Evolutionary conservation across 2,888 invertebrate species (phyloP).

Genomic region (Ischnura elegans): DNA sequence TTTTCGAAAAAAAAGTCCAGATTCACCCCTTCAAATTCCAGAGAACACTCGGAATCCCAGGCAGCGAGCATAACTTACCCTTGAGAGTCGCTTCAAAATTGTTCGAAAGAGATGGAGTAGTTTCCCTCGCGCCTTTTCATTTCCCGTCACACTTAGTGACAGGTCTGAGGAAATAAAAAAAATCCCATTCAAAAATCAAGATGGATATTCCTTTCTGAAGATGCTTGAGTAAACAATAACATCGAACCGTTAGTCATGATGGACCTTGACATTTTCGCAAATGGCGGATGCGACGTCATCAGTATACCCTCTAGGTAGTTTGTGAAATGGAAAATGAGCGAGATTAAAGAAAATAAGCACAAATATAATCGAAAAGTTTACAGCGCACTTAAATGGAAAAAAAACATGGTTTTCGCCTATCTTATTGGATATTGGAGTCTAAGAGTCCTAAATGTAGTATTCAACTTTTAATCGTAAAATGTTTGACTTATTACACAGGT

Average conservation of each 20-base stretch:
- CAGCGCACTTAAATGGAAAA: too few species aligned
- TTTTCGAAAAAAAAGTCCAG: background rate
- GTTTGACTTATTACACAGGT: too few species aligned
- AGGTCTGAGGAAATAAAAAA: background rate
- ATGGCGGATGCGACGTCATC: background rate
- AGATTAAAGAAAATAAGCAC: too few species aligned
- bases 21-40: conserved; percentile 24
- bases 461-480: too few species aligned
- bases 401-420: too few species aligned
- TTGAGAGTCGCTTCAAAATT: conserved; percentile 14
- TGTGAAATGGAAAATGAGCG: too few species aligned
- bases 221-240: conserved; percentile 4
- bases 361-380: too few species aligned
- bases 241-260: background rate
- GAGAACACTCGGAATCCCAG: background rate
- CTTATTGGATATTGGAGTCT: too few species aligned
- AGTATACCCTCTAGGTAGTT: background rate
- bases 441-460: too few species aligned
- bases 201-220: background rate
- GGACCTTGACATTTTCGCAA: background rate
- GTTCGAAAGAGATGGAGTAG: conserved; percentile 31
- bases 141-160: conserved; percentile 18
- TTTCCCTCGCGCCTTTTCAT: conserved; percentile 24
- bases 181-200: background rate
- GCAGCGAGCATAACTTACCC: conserved; percentile 35